A percentile compares a stretch with the other conserved stretches of the same genome.
phyloP scores from a whole-genome alignment of 2,888 invertebrate species.

The Epiperipatus broadwayi region DNA sequence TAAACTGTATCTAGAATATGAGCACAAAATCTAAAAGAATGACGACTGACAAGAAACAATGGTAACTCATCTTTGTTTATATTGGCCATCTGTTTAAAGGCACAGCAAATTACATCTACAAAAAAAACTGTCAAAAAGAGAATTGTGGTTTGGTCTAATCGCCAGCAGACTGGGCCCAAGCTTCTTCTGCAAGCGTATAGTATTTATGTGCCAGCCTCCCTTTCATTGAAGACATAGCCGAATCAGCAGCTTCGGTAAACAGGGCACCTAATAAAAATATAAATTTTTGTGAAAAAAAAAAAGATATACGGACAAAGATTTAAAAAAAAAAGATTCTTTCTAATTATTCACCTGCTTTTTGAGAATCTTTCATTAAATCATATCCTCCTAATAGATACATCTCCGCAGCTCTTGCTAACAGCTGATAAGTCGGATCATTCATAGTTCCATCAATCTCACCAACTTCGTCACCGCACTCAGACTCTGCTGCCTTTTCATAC shows the following conservation, averaged over 20 bases:
- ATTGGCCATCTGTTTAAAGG: too few species aligned
- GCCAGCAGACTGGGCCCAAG: too few species aligned
- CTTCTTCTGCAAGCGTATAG: constrained; percentile 33
- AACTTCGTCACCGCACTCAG: constrained; percentile 24
- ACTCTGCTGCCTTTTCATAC: constrained; percentile 27
- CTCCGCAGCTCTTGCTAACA: constrained; percentile 33
- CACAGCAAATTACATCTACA: too few species aligned
- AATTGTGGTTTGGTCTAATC: too few species aligned
- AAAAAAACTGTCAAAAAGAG: too few species aligned
- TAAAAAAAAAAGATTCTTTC: neutral
- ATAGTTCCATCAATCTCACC: constrained; percentile 25
- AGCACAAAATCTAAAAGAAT: too few species aligned
- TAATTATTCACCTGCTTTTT: constrained; percentile 27
- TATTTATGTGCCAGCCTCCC: constrained; percentile 36
- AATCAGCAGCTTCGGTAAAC: constrained; percentile 36
- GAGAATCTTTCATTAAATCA: constrained; percentile 29
- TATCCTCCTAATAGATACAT: constrained; percentile 31
- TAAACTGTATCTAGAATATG: too few species aligned
- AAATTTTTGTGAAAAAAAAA: constrained; percentile 7
- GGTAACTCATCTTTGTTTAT: too few species aligned
- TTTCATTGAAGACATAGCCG: constrained; percentile 36
- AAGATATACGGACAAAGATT: neutral
- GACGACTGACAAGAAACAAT: too few species aligned
- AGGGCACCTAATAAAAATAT: constrained; percentile 27
- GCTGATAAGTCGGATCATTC: constrained; percentile 30